These are phyloP conservation scores for Dastarcus helophoroides DNA, from an alignment of 2,888 invertebrate species.

Conservation along the genomic window DNA sequence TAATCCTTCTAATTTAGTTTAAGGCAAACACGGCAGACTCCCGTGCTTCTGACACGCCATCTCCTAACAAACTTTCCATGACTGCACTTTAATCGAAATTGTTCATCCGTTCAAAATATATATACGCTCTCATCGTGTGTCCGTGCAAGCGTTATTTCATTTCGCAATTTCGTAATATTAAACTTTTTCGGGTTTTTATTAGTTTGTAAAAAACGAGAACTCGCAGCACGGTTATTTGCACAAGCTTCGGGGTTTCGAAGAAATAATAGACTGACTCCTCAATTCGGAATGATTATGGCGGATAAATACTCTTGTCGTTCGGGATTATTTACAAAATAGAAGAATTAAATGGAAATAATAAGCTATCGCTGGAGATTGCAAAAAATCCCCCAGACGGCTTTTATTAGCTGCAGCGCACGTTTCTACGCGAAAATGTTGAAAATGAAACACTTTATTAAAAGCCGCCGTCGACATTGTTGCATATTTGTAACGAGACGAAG, in stretches of 20 bases:
- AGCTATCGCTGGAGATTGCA: no score
- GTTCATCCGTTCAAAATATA: slow-evolving; percentile 22
- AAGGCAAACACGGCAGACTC: neutral
- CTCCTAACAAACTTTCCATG: neutral
- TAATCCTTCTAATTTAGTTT: neutral
- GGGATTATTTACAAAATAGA: no score
- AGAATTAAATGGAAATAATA: no score
- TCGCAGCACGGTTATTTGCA: slow-evolving; percentile 10
- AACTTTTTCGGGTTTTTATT: slow-evolving; percentile 26
- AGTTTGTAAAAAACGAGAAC: slow-evolving; percentile 17
- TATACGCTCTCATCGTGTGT: slow-evolving; percentile 20
- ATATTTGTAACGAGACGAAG: no score
- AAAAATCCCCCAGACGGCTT: no score
- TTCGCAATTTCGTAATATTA: slow-evolving; percentile 29
- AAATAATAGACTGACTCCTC: slow-evolving; percentile 13
- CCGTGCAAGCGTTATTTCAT: slow-evolving; percentile 28
- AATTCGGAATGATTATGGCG: slow-evolving; percentile 7
- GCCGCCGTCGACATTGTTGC: no score
- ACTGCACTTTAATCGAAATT: slow-evolving; percentile 17
- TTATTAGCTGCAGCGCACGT: no score
- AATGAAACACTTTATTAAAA: no score
- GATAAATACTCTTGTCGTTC: slow-evolving; percentile 4
- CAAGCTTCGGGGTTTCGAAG: slow-evolving; percentile 8
- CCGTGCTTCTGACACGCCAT: neutral
- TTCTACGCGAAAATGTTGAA: no score